Percentiles rank a stretch among this genome's conserved stretches.
These are phyloP conservation scores for Elgonia sp. DNA, from an alignment of 2,888 invertebrate species.

Conservation along the genomic window DNA sequence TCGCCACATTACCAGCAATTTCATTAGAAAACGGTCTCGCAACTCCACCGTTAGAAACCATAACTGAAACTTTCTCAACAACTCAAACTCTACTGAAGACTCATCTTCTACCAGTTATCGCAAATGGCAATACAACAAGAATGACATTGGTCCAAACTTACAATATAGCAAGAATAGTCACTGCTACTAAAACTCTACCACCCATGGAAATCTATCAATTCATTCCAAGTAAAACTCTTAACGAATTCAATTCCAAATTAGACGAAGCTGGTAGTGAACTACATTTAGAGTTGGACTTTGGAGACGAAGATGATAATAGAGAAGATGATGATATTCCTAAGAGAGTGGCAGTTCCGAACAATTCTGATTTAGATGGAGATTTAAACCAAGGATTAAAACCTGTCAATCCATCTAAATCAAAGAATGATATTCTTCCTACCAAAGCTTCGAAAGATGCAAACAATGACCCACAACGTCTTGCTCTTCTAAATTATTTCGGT, in stretches of 20 bases:
- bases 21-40: constrained; percentile 92
- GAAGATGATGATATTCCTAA: constrained; percentile 86
- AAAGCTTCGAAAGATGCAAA: constrained; percentile 72
- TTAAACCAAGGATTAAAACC: constrained; percentile 90
- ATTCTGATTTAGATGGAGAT: constrained; percentile 89
- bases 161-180: constrained; percentile 94
- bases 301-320: constrained; percentile 91
- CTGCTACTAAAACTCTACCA: constrained; percentile 96
- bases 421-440: constrained; percentile 72
- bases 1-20: constrained; percentile 94
- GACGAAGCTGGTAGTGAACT: constrained; percentile 96
- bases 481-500: constrained; percentile 91
- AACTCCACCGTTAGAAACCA: constrained; percentile 95
- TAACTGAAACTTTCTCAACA: constrained; percentile 96
- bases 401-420: constrained; percentile 87
- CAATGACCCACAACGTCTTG: constrained; percentile 92
- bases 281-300: constrained; percentile 94
- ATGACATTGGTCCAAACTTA: constrained; percentile 96
- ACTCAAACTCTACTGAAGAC: constrained; percentile 96
- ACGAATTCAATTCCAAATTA: constrained; percentile 95
- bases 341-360: constrained; percentile 86
- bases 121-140: constrained; percentile 91
- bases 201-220: constrained; percentile 96
- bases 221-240: constrained; percentile 94
- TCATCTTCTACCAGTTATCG: constrained; percentile 94